Evolutionary conservation across 2,797 vertebrate species (phyloP).

Genomic region (Enteromius argenteus): DNA sequence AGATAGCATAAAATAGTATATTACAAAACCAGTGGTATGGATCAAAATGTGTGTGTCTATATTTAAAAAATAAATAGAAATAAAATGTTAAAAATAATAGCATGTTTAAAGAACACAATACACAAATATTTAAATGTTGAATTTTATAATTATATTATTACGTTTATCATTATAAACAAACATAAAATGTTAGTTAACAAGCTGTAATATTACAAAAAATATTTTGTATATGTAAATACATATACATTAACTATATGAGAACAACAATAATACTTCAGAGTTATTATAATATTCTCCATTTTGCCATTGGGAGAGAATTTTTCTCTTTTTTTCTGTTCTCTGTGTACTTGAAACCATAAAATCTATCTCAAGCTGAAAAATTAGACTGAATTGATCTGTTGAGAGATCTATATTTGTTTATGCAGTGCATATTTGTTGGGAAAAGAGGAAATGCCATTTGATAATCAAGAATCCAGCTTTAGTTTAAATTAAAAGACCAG

Average conservation of each 20-base stretch:
- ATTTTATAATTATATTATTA: not conserved
- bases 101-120: not conserved
- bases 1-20: not conserved
- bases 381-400: conserved; percentile 12
- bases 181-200: not conserved
- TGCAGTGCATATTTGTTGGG: not conserved
- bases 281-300: conserved; percentile 1
- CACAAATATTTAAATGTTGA: not conserved
- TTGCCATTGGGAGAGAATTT: not conserved
- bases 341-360: conserved; percentile 8
- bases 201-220: not conserved
- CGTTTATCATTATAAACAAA: not conserved
- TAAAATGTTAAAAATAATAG: not conserved
- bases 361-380: conserved; percentile 7
- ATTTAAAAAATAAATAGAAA: not conserved
- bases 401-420: conserved; percentile 9
- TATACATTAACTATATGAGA: not conserved
- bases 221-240: not conserved
- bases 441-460: not conserved
- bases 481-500: not conserved
- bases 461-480: not conserved
- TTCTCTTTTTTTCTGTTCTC: not conserved
- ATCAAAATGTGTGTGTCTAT: not conserved
- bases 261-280: not conserved
- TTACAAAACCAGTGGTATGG: not conserved